A percentile compares a stretch with the other conserved stretches of the same genome.
phyloP scores from a whole-genome alignment of 2,113 vertebrate species.

The Mesitornis unicolor region DNA sequence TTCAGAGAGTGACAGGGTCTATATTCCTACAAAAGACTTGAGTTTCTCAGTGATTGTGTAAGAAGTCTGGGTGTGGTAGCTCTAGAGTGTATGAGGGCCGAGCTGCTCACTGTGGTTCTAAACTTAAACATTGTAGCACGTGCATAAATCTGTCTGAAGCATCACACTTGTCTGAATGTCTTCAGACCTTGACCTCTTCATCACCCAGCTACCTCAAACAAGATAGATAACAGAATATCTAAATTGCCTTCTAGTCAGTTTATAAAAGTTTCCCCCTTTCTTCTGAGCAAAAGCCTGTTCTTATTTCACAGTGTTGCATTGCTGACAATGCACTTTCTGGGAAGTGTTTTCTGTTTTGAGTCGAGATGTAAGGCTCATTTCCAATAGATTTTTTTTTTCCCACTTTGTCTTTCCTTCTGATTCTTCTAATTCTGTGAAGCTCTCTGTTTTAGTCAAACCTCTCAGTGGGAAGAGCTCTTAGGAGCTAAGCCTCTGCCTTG shows the following conservation, averaged over 20 bases:
- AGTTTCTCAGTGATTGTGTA: neutral
- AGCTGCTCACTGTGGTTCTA: neutral
- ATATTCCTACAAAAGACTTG: neutral
- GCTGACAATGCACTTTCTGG: neutral
- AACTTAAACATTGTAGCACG: neutral
- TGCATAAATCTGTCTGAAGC: neutral
- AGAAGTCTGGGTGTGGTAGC: neutral
- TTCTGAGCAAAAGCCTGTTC: neutral
- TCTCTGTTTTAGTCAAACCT: neutral
- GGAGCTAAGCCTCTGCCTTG: neutral
- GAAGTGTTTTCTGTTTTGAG: neutral
- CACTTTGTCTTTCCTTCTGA: neutral
- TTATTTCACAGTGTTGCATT: neutral
- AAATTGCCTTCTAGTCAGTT: neutral
- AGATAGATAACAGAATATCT: neutral
- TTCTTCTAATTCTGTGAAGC: neutral
- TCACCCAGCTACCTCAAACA: neutral
- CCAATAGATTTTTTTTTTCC: neutral
- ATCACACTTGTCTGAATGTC: neutral
- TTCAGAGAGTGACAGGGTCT: neutral
- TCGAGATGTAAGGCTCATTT: neutral
- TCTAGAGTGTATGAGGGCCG: neutral
- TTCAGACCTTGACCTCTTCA: rapidly evolving
- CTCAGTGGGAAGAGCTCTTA: neutral
- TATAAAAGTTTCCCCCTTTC: neutral